Conservation (phyloP, 2,113 vertebrate species). For the Willisornis vidua region DNA sequence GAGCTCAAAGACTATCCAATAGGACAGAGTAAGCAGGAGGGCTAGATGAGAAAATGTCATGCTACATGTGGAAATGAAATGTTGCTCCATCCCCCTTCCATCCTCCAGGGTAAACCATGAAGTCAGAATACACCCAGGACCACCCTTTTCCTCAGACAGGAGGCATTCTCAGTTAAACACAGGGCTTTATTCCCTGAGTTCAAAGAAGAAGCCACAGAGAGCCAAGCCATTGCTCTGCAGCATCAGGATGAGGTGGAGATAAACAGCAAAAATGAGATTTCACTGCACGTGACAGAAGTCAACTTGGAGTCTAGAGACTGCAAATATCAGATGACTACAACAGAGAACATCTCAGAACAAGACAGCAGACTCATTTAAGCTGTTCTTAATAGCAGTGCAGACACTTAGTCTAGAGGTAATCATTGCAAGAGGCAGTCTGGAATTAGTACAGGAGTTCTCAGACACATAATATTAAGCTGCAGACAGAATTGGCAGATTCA, state of each 20-base stretch:
- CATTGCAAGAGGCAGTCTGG: background rate
- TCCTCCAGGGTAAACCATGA: fast-evolving
- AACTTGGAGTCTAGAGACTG: background rate
- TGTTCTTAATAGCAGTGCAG: background rate
- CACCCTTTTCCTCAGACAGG: background rate
- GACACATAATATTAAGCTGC: background rate
- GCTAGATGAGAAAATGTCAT: background rate
- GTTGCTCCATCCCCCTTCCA: background rate
- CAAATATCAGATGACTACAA: background rate
- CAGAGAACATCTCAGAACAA: background rate
- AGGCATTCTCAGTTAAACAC: background rate
- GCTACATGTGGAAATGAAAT: background rate
- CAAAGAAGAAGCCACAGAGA: background rate
- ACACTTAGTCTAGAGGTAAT: background rate
- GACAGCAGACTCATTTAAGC: background rate
- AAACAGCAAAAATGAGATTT: background rate
- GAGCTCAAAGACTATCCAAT: background rate
- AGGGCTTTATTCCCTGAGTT: background rate
- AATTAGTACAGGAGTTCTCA: background rate
- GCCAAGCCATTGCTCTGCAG: background rate
- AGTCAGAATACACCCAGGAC: background rate
- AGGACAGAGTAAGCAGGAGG: background rate
- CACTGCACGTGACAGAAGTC: background rate
- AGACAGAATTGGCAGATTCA: background rate
- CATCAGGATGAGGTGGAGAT: background rate